A percentile compares a stretch with the other conserved stretches of the same genome.
Conservation (phyloP, 1,140 invertebrate genomes). For the Acromyrmex heyeri region DNA sequence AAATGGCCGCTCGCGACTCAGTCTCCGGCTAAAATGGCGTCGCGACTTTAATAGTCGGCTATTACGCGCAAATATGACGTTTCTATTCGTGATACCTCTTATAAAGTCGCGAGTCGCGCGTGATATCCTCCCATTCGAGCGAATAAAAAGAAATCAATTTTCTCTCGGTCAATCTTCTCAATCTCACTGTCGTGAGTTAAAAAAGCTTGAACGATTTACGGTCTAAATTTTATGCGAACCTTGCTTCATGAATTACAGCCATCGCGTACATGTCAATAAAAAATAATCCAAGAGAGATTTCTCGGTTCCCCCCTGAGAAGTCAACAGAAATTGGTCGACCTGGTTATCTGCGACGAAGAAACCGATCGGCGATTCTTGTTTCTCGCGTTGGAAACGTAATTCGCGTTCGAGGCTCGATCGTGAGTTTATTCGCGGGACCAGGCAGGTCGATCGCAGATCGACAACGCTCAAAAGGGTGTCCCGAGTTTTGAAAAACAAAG, state of each 20-base stretch:
- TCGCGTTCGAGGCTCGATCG: constrained; percentile 36
- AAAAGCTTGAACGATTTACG: constrained; percentile 11
- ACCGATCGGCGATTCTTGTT: constrained; percentile 44
- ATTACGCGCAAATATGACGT: constrained; percentile 79
- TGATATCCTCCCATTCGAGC: not conserved
- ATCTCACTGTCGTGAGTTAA: not conserved
- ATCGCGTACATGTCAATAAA: not conserved
- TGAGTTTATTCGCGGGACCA: constrained; percentile 53
- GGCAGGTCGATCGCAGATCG: constrained; percentile 55
- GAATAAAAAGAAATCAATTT: constrained; percentile 48
- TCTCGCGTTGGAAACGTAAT: constrained; percentile 54
- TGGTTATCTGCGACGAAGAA: constrained; percentile 43
- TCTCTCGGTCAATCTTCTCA: constrained; percentile 7
- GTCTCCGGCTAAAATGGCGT: constrained; percentile 83
- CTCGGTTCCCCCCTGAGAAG: not conserved
- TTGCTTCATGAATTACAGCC: not conserved
- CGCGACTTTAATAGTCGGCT: constrained; percentile 74
- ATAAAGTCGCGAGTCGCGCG: not conserved
- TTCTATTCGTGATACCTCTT: constrained; percentile 78
- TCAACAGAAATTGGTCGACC: constrained; percentile 40
- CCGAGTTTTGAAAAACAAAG: constrained; percentile 75
- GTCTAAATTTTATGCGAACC: not conserved
- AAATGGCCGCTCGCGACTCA: constrained; percentile 82
- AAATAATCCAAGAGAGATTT: constrained; percentile 17
- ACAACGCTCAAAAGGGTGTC: constrained; percentile 69